Evolutionary conservation across 2,113 vertebrate genomes (phyloP).

Genomic region (Xenopus laevis): DNA sequence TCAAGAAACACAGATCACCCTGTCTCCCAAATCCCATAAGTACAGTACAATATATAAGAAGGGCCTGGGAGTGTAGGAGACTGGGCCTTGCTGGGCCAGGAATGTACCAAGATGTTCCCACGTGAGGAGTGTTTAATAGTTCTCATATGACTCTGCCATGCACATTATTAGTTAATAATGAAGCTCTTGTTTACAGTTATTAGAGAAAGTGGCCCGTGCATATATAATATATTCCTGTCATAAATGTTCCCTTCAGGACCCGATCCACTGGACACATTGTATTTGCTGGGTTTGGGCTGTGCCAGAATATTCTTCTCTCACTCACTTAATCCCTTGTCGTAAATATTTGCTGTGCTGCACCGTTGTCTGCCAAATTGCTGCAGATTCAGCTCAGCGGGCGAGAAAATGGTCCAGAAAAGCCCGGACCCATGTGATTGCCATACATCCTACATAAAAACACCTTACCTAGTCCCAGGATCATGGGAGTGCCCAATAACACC

Average conservation of each 20-base stretch:
- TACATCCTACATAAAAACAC: too few species aligned
- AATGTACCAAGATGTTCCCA: background rate
- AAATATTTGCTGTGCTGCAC: too few species aligned
- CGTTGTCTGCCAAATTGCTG: too few species aligned
- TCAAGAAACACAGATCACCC: too few species aligned
- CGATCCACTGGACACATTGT: background rate
- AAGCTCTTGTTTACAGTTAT: background rate
- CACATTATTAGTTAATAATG: slow-evolving; percentile 30
- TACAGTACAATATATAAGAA: too few species aligned
- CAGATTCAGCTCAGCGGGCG: background rate
- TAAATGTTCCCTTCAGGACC: slow-evolving; percentile 4
- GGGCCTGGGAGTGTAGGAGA: background rate
- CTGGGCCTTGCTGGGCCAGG: background rate
- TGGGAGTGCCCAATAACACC: too few species aligned
- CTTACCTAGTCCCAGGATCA: too few species aligned
- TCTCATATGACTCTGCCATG: slow-evolving; percentile 19
- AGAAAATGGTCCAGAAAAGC: too few species aligned
- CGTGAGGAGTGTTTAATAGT: background rate
- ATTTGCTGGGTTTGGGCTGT: background rate
- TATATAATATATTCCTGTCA: background rate
- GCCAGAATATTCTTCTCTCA: background rate
- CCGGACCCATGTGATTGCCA: too few species aligned
- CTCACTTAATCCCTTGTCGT: too few species aligned
- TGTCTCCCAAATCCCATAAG: too few species aligned
- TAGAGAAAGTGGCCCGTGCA: background rate